Conservation (phyloP, 2,888 invertebrate genomes). For the Digitonthophagus gazella region DNA sequence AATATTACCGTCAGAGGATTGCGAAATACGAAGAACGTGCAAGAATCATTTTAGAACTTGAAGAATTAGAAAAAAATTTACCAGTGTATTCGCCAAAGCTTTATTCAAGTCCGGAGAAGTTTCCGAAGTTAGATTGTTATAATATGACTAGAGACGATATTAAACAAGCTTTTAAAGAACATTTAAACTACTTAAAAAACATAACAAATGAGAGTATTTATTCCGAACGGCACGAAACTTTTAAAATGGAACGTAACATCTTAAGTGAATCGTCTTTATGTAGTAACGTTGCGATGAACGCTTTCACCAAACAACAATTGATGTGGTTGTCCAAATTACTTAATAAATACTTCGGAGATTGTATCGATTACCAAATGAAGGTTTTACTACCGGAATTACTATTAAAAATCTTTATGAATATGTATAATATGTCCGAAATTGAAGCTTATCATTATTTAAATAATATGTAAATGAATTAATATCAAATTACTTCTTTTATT, state of each 20-base stretch:
- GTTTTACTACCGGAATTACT: not conserved
- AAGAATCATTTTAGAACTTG: not conserved
- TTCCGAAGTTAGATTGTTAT: not conserved
- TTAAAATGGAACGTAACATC: conserved; percentile 25
- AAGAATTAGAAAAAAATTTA: not conserved
- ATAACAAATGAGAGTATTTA: conserved; percentile 19
- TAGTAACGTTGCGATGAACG: not conserved
- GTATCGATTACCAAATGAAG: not conserved
- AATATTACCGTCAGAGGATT: not conserved
- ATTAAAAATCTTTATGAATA: not conserved
- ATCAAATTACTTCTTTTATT: too few species aligned
- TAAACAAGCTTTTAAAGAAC: not conserved
- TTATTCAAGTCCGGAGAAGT: not conserved
- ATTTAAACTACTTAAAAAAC: conserved; percentile 28
- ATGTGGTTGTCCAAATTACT: not conserved
- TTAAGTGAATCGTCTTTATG: conserved; percentile 17
- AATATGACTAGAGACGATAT: not conserved
- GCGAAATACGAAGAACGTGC: not conserved
- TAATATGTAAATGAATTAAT: not conserved
- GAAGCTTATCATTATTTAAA: not conserved
- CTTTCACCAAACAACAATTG: not conserved
- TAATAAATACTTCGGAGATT: not conserved
- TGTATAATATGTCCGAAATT: not conserved
- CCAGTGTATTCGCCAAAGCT: not conserved
- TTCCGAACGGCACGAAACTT: conserved; percentile 14